phyloP scores from a whole-genome alignment of 2,113 vertebrate species.

The Philantomba maxwellii region DNA sequence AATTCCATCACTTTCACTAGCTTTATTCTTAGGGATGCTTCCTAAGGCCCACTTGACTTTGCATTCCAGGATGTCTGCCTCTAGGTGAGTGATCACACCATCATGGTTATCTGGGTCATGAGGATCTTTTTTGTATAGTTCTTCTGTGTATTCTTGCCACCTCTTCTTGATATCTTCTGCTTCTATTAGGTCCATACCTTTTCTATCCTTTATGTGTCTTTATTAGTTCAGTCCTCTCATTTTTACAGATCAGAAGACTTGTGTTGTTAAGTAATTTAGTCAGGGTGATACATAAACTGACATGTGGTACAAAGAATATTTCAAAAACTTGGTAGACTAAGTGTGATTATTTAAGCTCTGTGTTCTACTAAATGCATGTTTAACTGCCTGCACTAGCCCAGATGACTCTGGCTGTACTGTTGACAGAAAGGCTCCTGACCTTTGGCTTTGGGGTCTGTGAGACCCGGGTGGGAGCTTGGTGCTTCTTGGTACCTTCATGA shows the following conservation, averaged over 20 bases:
- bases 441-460: background rate
- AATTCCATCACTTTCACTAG: background rate
- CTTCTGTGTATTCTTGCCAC: background rate
- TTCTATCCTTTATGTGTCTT: background rate
- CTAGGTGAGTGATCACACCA: background rate
- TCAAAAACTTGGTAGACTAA: background rate
- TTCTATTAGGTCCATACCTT: background rate
- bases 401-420: background rate
- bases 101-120: background rate
- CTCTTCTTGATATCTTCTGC: background rate
- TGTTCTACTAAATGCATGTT: background rate
- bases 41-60: background rate
- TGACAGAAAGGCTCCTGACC: background rate
- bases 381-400: background rate
- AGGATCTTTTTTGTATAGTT: background rate
- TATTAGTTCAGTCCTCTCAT: background rate
- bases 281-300: background rate
- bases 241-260: background rate
- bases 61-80: background rate
- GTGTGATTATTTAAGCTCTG: background rate
- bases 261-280: background rate
- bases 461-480: background rate
- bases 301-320: background rate
- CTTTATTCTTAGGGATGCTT: background rate
- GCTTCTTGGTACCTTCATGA: background rate